Evolutionary conservation across 37 sponge, comb jelly and placozoan species (phyloP), one percentile per base, ranked within the genome.

Genomic region (Haliclona indistincta): DNA sequence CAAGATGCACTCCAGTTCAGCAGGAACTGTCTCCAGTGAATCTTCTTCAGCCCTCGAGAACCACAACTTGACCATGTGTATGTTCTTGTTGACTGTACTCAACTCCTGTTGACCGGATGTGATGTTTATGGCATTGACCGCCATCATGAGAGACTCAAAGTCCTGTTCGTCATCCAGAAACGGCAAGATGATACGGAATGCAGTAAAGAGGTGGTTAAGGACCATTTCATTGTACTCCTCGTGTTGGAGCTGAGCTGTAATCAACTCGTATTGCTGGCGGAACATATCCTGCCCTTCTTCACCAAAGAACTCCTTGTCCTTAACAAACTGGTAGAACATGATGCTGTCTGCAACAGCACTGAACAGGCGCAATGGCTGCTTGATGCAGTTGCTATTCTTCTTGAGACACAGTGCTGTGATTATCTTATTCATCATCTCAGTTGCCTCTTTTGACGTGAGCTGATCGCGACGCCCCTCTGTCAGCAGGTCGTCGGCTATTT

Each of bases 141-240:
- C 36, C 8, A 42, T 15, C 92, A 95, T 88, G 63, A 95, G 64
- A 22, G 62, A 25, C 4, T 22, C 29, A 38, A 95, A 84, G 23
- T 32, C 56, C 45, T 73, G 81, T 2, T 73, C 58, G 17, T 58
- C 75, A 62, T 91, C 77, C 17, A 79, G 66, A 80, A 95, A 95
- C 0, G 88, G 91, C 11, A 43, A 54, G 32, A 95, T 90, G 74
- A 79, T 61, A 47, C 83, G 58, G 78, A 81, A 95, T 5, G 95
- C 95, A 26, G 86, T 85, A 47, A 65, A 75, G 53, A 94, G 88
- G 63, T 94, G 91, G 67, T 83, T 94, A n/a, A 94, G 70, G 28
- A 94, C 78, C 2, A 70, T 76, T 54, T 94, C 94, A 54, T 94
- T 94, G 77, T 94, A 94, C 69, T 94, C 91, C 54, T 94, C 87